A percentile compares a stretch with the other conserved stretches of the same genome.
phyloP scores from a whole-genome alignment of 2,888 invertebrate species.

The Merodon equestris region DNA sequence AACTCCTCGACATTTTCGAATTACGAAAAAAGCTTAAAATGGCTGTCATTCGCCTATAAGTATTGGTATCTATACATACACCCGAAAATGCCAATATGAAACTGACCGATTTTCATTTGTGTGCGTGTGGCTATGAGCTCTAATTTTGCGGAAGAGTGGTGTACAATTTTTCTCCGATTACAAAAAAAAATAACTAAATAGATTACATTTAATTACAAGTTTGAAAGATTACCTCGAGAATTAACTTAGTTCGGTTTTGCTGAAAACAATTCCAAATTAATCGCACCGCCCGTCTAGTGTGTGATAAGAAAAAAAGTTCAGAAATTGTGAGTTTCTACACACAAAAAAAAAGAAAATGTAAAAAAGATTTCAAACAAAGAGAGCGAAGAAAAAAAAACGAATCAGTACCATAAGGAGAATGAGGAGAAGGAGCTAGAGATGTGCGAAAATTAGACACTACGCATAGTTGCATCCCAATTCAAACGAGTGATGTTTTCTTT shows the following conservation, averaged over 20 bases:
- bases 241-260: constrained; percentile 45
- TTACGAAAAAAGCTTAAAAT: constrained; percentile 46
- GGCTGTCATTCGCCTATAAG: constrained; percentile 46
- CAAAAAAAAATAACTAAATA: constrained; percentile 38
- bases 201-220: constrained; percentile 45
- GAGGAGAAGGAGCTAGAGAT: constrained; percentile 61
- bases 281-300: constrained; percentile 50
- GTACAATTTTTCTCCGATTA: constrained; percentile 58
- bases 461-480: constrained; percentile 33
- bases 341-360: constrained; percentile 10
- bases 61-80: constrained; percentile 23
- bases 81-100: constrained; percentile 33
- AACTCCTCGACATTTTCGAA: constrained; percentile 58
- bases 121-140: constrained; percentile 62
- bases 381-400: constrained; percentile 51
- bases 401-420: constrained; percentile 49
- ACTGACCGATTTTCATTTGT: constrained; percentile 33
- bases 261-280: constrained; percentile 39
- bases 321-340: constrained; percentile 63
- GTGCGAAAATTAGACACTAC: constrained; percentile 42
- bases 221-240: constrained; percentile 29
- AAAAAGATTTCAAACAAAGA: constrained; percentile 60
- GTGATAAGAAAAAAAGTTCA: constrained; percentile 50
- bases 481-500: constrained; percentile 25
- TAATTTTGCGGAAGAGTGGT: constrained; percentile 68